phyloP scores from a whole-genome alignment of 2,797 vertebrate genomes.

The Columba guinea region DNA sequence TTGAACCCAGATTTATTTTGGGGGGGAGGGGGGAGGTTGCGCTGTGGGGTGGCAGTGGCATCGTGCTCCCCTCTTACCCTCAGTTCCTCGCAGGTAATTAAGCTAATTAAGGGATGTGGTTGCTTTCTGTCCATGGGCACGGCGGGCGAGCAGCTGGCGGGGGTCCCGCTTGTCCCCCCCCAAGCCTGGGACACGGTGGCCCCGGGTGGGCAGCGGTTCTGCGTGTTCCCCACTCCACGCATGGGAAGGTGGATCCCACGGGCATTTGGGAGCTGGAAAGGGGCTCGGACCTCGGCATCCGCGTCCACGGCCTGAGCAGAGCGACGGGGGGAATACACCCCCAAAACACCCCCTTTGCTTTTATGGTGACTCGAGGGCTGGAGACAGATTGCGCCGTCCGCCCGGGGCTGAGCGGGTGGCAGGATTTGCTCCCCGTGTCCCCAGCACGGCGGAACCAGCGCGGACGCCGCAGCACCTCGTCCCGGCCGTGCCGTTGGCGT shows the following conservation, averaged over 20 bases:
- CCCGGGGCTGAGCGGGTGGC: too few species aligned
- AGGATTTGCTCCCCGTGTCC: not conserved
- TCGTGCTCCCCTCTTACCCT: not conserved
- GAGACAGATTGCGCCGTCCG: not conserved
- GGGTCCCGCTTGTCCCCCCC: not conserved
- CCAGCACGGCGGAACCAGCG: fast-evolving
- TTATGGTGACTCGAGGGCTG: not conserved
- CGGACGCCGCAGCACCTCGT: fast-evolving
- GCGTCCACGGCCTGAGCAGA: fast-evolving
- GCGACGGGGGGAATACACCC: not conserved
- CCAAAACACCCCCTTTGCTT: not conserved
- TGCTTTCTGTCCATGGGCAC: not conserved
- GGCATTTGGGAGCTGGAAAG: not conserved
- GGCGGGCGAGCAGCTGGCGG: not conserved
- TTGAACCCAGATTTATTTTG: not conserved
- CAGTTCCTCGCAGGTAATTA: not conserved
- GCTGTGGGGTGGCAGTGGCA: too few species aligned
- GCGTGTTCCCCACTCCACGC: too few species aligned
- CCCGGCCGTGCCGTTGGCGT: not conserved
- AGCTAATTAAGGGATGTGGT: not conserved
- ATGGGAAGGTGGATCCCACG: fast-evolving
- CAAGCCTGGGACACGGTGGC: not conserved
- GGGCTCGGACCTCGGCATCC: not conserved
- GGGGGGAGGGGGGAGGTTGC: not conserved
- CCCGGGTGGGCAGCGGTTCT: not conserved